These are phyloP conservation scores for Rostratula benghalensis DNA, from an alignment of 2,113 vertebrate species.

Conservation along the genomic window DNA sequence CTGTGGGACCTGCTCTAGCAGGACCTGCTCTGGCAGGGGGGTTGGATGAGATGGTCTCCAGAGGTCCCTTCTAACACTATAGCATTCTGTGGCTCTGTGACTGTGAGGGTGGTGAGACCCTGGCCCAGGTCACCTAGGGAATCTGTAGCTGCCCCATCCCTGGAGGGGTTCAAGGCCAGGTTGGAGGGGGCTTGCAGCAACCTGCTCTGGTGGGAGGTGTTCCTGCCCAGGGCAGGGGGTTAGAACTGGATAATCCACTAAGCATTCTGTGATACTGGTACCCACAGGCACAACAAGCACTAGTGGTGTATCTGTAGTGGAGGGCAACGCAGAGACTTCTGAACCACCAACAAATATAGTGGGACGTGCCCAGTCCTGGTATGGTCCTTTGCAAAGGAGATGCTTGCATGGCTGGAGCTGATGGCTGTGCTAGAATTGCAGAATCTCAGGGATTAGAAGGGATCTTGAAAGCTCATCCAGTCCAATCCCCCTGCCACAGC, in stretches of 20 bases:
- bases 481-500: too few relatives aligned
- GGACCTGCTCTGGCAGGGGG: too few relatives aligned
- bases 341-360: fast-evolving
- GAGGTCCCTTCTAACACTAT: too few relatives aligned
- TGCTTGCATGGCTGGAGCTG: neutral
- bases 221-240: neutral
- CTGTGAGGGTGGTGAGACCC: too few relatives aligned
- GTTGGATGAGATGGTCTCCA: too few relatives aligned
- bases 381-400: neutral
- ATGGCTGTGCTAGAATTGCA: too few relatives aligned
- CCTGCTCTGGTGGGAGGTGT: neutral
- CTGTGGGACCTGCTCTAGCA: too few relatives aligned
- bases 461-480: too few relatives aligned
- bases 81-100: too few relatives aligned
- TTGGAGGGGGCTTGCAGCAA: neutral
- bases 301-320: fast-evolving
- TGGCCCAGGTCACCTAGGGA: too few relatives aligned
- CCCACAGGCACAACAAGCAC: fast-evolving
- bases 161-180: neutral
- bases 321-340: neutral
- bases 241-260: neutral
- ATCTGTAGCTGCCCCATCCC: too few relatives aligned
- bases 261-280: neutral
- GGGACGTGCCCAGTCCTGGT: fast-evolving
- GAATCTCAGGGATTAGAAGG: too few relatives aligned